phyloP scores from a whole-genome alignment of 35 echinoderm and acorn worm species.

The Holothuria glaberrima region DNA sequence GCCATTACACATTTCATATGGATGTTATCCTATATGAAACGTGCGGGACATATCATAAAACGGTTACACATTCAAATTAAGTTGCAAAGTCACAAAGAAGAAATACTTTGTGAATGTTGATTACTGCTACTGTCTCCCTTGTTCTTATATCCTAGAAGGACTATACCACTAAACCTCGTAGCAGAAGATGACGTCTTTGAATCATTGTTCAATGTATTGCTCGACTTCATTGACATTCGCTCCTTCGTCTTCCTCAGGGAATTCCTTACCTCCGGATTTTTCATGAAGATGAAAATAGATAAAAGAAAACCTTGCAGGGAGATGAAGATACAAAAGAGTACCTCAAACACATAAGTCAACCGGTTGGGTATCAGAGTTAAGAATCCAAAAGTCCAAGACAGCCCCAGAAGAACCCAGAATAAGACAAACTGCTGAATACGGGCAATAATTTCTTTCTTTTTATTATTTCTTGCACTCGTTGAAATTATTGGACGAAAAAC shows the following conservation, averaged over 20 bases:
- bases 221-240: too few relatives aligned
- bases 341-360: not conserved
- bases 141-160: too few relatives aligned
- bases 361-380: not conserved
- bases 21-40: too few relatives aligned
- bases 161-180: too few relatives aligned
- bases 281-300: constrained; percentile 21
- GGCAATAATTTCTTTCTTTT: not conserved
- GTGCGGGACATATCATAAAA: too few relatives aligned
- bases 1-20: too few relatives aligned
- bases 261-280: constrained; percentile 4
- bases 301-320: not conserved
- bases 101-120: too few relatives aligned
- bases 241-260: not conserved
- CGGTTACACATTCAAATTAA: too few relatives aligned
- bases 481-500: not conserved
- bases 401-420: constrained; percentile 19
- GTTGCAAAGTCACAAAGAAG: too few relatives aligned
- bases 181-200: too few relatives aligned
- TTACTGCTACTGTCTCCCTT: too few relatives aligned
- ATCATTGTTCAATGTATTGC: too few relatives aligned
- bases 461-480: not conserved
- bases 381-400: constrained; percentile 20
- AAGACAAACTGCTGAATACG: constrained; percentile 17
- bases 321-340: not conserved